Evolutionary conservation across 2,113 vertebrate genomes (phyloP).

Genomic region (Corapipo altera): DNA sequence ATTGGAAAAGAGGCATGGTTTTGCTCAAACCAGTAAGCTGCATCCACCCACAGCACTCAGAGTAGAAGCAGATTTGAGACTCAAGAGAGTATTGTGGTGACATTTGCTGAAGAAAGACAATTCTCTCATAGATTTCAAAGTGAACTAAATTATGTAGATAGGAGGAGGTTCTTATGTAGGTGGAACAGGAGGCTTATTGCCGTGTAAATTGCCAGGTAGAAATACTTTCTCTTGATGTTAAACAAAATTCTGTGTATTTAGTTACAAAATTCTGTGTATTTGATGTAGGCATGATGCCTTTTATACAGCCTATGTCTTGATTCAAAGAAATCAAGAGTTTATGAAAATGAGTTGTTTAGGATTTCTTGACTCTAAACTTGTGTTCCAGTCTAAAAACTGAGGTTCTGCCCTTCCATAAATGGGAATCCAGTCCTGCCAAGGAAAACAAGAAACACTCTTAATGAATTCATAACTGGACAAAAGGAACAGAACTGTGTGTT

Average conservation of each 20-base stretch:
- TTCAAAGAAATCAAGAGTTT: neutral
- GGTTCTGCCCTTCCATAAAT: neutral
- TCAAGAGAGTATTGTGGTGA: neutral
- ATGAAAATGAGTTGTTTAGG: neutral
- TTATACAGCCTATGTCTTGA: neutral
- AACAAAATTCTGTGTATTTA: neutral
- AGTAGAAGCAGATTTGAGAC: neutral
- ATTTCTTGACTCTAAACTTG: neutral
- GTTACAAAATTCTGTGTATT: neutral
- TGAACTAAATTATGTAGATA: neutral
- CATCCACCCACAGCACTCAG: neutral
- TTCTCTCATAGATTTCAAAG: neutral
- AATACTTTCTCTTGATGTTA: neutral
- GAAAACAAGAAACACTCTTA: neutral
- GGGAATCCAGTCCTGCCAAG: neutral
- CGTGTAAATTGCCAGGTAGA: neutral
- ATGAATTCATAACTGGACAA: neutral
- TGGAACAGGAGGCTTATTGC: neutral
- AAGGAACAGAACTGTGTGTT: neutral
- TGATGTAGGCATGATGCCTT: neutral
- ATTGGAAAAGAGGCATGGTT: neutral
- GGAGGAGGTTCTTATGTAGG: neutral
- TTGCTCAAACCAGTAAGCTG: neutral
- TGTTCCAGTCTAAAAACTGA: neutral
- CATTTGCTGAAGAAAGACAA: neutral